Evolutionary conservation across 2,113 vertebrate genomes (phyloP).

Genomic region (Siniperca chuatsi): DNA sequence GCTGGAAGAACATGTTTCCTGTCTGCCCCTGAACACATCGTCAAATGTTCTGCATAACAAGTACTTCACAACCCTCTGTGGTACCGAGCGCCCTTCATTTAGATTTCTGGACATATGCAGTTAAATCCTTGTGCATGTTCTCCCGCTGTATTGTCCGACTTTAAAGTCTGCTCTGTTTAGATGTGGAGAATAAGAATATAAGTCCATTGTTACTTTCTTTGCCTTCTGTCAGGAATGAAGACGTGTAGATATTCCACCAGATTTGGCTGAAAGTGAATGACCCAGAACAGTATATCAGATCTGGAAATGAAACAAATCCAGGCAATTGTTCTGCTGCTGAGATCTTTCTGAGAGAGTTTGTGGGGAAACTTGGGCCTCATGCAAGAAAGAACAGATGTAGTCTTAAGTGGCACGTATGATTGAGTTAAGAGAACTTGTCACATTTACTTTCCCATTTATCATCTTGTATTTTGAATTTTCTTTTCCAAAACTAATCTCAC

Average conservation of each 20-base stretch:
- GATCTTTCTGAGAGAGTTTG: too few relatives aligned
- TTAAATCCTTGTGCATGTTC: slow-evolving; percentile 22
- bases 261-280: neutral
- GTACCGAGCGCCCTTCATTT: slow-evolving; percentile 4
- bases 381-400: neutral
- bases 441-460: too few relatives aligned
- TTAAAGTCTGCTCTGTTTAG: slow-evolving; percentile 1
- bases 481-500: too few relatives aligned
- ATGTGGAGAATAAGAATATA: slow-evolving; percentile 20
- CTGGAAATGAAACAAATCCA: neutral
- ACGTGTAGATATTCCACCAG: neutral
- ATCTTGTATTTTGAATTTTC: too few relatives aligned
- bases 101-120: slow-evolving; percentile 30
- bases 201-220: neutral
- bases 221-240: slow-evolving; percentile 8
- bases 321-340: too few relatives aligned
- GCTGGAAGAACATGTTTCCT: neutral
- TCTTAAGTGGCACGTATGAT: neutral
- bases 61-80: neutral
- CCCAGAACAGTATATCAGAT: neutral
- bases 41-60: slow-evolving; percentile 13
- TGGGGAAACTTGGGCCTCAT: neutral
- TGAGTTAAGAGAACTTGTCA: too few relatives aligned
- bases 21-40: neutral
- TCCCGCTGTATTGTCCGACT: slow-evolving; percentile 9